Evolutionary conservation across 2,113 vertebrate genomes (phyloP).

Genomic region (Corvus cornix): DNA sequence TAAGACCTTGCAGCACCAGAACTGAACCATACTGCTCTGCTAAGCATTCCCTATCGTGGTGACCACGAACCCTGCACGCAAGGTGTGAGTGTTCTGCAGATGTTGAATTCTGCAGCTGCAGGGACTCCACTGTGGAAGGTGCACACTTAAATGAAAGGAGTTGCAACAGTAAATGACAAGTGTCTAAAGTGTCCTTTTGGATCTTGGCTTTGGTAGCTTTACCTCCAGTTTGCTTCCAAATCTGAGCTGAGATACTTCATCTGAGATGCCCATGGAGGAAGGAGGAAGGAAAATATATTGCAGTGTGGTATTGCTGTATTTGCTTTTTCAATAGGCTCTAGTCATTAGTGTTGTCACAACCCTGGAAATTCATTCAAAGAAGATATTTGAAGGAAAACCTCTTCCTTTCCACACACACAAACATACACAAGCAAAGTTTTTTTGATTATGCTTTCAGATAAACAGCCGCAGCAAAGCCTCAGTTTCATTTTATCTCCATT

Average conservation of each 20-base stretch:
- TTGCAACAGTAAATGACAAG: background rate
- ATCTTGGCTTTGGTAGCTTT: background rate
- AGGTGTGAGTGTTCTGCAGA: background rate
- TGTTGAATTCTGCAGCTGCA: background rate
- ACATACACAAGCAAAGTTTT: background rate
- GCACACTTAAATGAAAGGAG: background rate
- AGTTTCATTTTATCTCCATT: conserved; percentile 37
- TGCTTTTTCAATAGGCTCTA: background rate
- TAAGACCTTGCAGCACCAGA: background rate
- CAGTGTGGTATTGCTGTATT: background rate
- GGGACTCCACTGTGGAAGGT: background rate
- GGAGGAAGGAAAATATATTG: background rate
- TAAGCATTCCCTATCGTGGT: background rate
- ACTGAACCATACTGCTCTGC: background rate
- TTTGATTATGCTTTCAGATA: conserved; percentile 12
- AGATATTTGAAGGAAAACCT: background rate
- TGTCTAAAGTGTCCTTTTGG: background rate
- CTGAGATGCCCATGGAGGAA: background rate
- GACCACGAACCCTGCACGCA: fast-evolving
- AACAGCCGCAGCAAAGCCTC: conserved; percentile 6
- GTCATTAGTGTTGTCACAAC: background rate
- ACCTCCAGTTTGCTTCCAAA: background rate
- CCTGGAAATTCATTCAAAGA: background rate
- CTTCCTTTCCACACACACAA: background rate
- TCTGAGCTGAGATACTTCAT: background rate